These are phyloP conservation scores for Eubasilissa regina DNA, from an alignment of 1,140 invertebrate genomes.

Conservation along the genomic window DNA sequence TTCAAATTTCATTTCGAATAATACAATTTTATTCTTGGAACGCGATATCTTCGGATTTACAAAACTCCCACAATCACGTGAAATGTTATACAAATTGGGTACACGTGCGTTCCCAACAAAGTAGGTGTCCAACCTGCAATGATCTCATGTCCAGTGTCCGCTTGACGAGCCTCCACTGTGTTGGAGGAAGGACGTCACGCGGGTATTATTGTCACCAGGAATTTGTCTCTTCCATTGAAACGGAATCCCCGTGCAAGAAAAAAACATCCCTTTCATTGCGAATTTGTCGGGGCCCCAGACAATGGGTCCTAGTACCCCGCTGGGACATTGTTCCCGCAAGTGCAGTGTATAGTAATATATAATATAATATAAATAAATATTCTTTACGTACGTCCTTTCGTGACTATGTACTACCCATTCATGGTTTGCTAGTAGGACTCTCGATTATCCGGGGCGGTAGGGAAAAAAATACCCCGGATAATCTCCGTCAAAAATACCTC, in stretches of 20 bases:
- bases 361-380: neutral
- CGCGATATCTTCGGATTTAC: neutral
- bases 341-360: conserved; percentile 5
- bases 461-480: no score
- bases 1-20: conserved; percentile 8
- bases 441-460: no score
- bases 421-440: neutral
- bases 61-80: conserved; percentile 3
- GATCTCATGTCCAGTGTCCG: conserved; percentile 9
- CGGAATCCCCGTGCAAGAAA: conserved; percentile 3
- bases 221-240: conserved; percentile 30
- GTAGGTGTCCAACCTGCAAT: neutral
- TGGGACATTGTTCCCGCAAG: neutral
- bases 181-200: neutral
- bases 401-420: neutral
- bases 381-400: conserved; percentile 3
- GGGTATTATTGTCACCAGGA: conserved; percentile 23
- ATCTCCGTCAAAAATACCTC: no score
- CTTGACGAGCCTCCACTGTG: neutral
- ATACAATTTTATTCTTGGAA: neutral
- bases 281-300: neutral
- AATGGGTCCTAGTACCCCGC: neutral
- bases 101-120: neutral
- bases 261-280: neutral
- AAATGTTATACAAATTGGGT: neutral